Percentiles rank a stretch among this genome's conserved stretches.
phyloP scores from a whole-genome alignment of 2,888 invertebrate genomes.

The Coenonympha arcania region DNA sequence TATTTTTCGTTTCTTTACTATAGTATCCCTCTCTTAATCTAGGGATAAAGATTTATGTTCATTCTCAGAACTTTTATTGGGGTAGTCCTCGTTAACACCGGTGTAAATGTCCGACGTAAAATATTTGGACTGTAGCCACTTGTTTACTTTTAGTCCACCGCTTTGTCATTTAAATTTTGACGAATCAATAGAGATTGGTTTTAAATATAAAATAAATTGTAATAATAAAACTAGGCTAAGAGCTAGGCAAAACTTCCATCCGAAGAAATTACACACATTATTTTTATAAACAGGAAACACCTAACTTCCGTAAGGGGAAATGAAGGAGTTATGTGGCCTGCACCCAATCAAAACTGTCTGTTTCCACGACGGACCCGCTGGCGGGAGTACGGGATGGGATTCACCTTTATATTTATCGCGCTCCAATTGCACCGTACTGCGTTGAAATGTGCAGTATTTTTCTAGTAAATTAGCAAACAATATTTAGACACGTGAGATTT shows the following conservation, averaged over 20 bases:
- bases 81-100: conserved; percentile 67
- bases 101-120: conserved; percentile 62
- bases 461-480: too few relatives aligned
- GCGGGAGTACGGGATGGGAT: too few relatives aligned
- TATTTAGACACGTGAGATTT: too few relatives aligned
- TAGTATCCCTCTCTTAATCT: conserved; percentile 45
- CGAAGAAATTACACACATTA: too few relatives aligned
- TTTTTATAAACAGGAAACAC: too few relatives aligned
- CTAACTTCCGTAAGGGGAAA: too few relatives aligned
- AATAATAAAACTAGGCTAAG: conserved; percentile 5
- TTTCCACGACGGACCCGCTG: too few relatives aligned
- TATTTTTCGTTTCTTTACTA: conserved; percentile 61
- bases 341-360: too few relatives aligned
- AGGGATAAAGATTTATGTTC: conserved; percentile 57
- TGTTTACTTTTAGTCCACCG: conserved; percentile 49
- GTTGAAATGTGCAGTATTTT: too few relatives aligned
- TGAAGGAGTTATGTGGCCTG: too few relatives aligned
- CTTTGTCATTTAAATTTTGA: conserved; percentile 63
- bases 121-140: conserved; percentile 46
- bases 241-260: neutral
- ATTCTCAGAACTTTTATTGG: conserved; percentile 63
- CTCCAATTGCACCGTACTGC: too few relatives aligned
- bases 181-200: conserved; percentile 39
- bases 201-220: conserved; percentile 11
- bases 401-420: too few relatives aligned